Base-by-base conservation (phyloP, 2,888 invertebrate genomes). In the Lasiommata megera region DNA sequence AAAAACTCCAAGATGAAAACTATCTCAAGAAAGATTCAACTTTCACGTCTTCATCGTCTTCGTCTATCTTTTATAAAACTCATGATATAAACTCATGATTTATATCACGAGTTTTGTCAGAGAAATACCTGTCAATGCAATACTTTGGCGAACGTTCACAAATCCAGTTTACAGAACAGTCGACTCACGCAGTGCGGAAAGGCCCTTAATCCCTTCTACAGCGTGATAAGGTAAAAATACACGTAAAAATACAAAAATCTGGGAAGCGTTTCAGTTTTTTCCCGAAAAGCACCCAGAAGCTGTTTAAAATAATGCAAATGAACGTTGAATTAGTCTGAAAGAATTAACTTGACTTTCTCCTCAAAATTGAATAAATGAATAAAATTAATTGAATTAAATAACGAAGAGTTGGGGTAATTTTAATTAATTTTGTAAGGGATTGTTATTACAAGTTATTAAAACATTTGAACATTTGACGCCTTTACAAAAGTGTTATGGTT, bases 321-420 rank as follows among this genome's bases (percentile, higher is more conserved):
- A 31, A 18, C 9, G 29, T 55, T 14, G 43, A 54, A 54, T 54
- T 44, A 47, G 6, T 47, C 31, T 1, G 40, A 37, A 48, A 48
- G 31, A 55, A 55, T 48, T 48, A 55, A 48, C 47, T 47, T 31
- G 23, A 48, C 48, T 48, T 55, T 48, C 48, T 34, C 17, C 23
- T 38, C 18, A 12, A 31, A 47, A 50, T 51, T 17, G 18, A 40
- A 40, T 55, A 41, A 55, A 51, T 48, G 40, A 48, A 40, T 48
- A 48, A 28, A 14, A 11, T 48, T n/a, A 55, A 55, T 55, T 40
- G 14, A 41, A 41, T 48, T 31, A 48, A 38, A 28, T 47, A 6
- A n/a, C 14, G 40, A 9, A 48, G 34, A 17, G 41, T 47, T 54
- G 41, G 46, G 47, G 28, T 23, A 14, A 40, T 56, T 54, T 56